These are phyloP conservation scores for Eubasilissa regina DNA, from an alignment of 1,140 invertebrate genomes.

Conservation along the genomic window DNA sequence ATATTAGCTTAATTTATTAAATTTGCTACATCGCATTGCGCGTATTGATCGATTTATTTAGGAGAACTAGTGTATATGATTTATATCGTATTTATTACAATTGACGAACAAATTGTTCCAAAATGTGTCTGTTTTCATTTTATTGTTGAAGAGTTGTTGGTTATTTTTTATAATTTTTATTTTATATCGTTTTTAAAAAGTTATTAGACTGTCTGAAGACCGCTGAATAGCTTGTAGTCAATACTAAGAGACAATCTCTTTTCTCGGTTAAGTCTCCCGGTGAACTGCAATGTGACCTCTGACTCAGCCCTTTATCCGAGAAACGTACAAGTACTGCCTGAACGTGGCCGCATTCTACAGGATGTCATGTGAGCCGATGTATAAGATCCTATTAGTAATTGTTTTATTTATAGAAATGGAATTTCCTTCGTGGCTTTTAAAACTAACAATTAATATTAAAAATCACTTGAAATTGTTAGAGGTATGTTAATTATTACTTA, in stretches of 20 bases:
- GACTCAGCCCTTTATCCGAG: slow-evolving; percentile 28
- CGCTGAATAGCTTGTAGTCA: neutral
- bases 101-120: too few species aligned
- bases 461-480: too few species aligned
- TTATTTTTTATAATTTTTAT: neutral
- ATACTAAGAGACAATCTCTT: slow-evolving; percentile 19
- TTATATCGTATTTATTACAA: too few species aligned
- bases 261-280: slow-evolving; percentile 1
- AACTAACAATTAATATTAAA: too few species aligned
- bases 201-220: neutral
- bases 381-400: slow-evolving; percentile 20
- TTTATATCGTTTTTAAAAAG: neutral
- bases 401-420: slow-evolving; percentile 7
- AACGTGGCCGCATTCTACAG: slow-evolving; percentile 34
- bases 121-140: too few species aligned
- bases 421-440: neutral
- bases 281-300: slow-evolving; percentile 35
- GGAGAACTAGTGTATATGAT: too few species aligned
- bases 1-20: too few species aligned
- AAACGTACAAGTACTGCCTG: slow-evolving; percentile 11
- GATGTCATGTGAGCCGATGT: slow-evolving; percentile 37
- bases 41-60: too few species aligned
- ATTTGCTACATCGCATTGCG: too few species aligned
- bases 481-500: too few species aligned
- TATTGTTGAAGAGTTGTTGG: too few species aligned